A percentile compares a stretch with the other conserved stretches of the same genome.
phyloP scores from a whole-genome alignment of 2,888 invertebrate genomes.

The Apamea epomidion region DNA sequence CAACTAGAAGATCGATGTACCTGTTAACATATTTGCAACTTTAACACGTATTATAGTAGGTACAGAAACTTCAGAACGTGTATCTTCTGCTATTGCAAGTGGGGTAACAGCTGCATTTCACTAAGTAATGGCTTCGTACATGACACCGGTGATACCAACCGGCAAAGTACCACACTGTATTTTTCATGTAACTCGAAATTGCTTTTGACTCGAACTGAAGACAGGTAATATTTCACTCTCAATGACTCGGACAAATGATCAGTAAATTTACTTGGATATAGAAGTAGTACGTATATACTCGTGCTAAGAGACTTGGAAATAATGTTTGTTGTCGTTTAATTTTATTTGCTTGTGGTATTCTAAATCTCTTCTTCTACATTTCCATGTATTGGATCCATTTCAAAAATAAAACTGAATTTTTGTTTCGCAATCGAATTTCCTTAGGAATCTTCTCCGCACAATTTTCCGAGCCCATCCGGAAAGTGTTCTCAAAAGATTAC shows the following conservation, averaged over 20 bases:
- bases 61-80: slow-evolving; percentile 60
- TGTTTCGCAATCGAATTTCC: slow-evolving; percentile 49
- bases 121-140: slow-evolving; percentile 52
- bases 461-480: slow-evolving; percentile 32
- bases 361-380: neutral
- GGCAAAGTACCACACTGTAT: slow-evolving; percentile 47
- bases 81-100: slow-evolving; percentile 54
- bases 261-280: slow-evolving; percentile 20
- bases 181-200: slow-evolving; percentile 61
- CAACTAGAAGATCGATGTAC: slow-evolving; percentile 77
- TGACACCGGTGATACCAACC: slow-evolving; percentile 36
- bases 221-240: slow-evolving; percentile 56
- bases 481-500: slow-evolving; percentile 54
- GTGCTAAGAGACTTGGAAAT: neutral
- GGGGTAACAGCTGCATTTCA: slow-evolving; percentile 63
- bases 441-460: slow-evolving; percentile 44
- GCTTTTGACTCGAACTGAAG: slow-evolving; percentile 36
- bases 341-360: slow-evolving; percentile 37
- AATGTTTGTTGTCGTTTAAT: slow-evolving; percentile 16
- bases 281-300: neutral
- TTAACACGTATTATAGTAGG: slow-evolving; percentile 50
- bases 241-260: slow-evolving; percentile 56
- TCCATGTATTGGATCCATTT: slow-evolving; percentile 37
- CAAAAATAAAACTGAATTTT: slow-evolving; percentile 44
- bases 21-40: slow-evolving; percentile 74